Base-by-base conservation (phyloP, 1,140 invertebrate species). In the Xylocopa sonorina region DNA sequence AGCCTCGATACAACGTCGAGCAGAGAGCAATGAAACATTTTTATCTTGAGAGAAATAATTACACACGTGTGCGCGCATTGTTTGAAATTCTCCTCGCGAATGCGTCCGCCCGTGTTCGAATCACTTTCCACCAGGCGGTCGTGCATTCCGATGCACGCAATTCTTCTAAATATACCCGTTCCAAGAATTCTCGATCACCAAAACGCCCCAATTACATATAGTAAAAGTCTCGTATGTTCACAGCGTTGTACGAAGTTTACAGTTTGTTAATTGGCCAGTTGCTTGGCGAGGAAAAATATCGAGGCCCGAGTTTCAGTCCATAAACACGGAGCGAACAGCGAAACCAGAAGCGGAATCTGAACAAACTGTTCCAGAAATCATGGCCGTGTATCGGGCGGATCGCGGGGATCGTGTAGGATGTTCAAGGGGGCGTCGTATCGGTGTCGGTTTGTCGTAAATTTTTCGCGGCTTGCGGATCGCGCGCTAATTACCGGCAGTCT, bases 401-500 rank as follows among this genome's bases (percentile, higher is more conserved):
- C n/a, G 9, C 18, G 18, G 3, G 27, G 27, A 27, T 29, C 62
- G 24, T 38, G 9, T 9, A 38, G 38, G 38, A 38, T 9, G n/a
- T n/a, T n/a, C n/a, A 9, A 38, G 3, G 38, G 38, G 38, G 3
- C 38, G 38, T 38, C 9, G 38, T 67, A 67, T 48, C 12, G 12
- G 7, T 9, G 10, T 34, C 21, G 48, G 46, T 34, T 68, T 38
- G 29, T 51, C 48, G n/a, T 34, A 50, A 77, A 77, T 69, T 77
- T n/a, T 32, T 1, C 63, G 16, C 41, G 51, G 51, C 63, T 76
- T 27, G 51, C 51, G 48, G 21, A 41, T 43, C 50, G 48, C 53
- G 18, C 51, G 51, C 43, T 77, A 77, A 77, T 77, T 77, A 58
- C 43, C 43, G 18, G 32, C 43, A 68, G 24, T 68, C 41, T 69